Evolutionary conservation across 2,797 vertebrate genomes (phyloP).

Genomic region (Clarias pachynema): DNA sequence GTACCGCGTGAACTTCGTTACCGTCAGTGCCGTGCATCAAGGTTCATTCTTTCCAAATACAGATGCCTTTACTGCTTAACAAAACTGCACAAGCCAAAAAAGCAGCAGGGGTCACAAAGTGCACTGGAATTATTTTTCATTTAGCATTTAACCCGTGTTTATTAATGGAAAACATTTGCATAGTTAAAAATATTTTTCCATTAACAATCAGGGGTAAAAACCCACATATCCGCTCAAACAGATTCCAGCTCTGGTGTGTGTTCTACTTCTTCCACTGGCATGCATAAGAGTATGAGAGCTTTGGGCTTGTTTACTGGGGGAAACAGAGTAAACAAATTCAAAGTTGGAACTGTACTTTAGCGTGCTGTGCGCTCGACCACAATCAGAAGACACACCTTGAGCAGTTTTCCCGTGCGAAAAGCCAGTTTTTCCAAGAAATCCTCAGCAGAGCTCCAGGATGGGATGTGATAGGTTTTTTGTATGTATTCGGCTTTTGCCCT

Average conservation of each 20-base stretch:
- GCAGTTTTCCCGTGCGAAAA: constrained; percentile 87
- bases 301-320: constrained; percentile 28
- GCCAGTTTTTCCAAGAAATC: constrained; percentile 97
- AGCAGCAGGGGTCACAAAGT: constrained; percentile 23
- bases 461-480: constrained; percentile 92
- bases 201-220: constrained; percentile 40
- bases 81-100: constrained; percentile 18
- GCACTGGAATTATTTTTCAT: constrained; percentile 27
- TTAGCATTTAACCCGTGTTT: constrained; percentile 19
- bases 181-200: constrained; percentile 42
- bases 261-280: constrained; percentile 13
- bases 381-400: constrained; percentile 80
- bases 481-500: constrained; percentile 95
- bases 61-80: neutral
- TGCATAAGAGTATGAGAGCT: neutral
- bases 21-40: neutral
- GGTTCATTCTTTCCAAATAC: constrained; percentile 26
- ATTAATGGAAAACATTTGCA: constrained; percentile 35
- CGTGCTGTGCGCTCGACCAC: constrained; percentile 29
- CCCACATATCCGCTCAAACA: constrained; percentile 29
- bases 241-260: constrained; percentile 21
- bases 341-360: constrained; percentile 38
- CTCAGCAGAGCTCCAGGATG: constrained; percentile 84
- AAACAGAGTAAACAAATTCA: constrained; percentile 34
- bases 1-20: neutral